Conservation (phyloP, 2,797 vertebrate genomes). For the Danionella dracula region DNA sequence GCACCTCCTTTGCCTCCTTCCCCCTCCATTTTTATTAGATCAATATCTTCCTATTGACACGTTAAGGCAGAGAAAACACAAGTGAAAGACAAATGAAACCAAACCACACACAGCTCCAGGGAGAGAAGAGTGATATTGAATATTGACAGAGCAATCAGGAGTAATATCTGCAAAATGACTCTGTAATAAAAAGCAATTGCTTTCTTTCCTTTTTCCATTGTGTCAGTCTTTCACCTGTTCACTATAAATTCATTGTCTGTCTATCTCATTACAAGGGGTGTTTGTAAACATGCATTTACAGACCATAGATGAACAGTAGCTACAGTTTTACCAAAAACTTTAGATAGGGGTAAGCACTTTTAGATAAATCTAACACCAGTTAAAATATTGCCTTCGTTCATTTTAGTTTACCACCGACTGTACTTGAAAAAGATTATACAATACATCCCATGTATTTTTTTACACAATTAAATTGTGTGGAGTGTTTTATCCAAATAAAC, state of each 20-base stretch:
- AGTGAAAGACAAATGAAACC: conserved; percentile 29
- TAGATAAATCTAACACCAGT: too few relatives aligned
- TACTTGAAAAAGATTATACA: too few relatives aligned
- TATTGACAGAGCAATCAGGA: conserved; percentile 48
- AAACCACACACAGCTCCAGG: conserved; percentile 9
- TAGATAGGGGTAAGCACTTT: too few relatives aligned
- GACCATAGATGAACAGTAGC: not conserved
- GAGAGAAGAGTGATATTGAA: conserved; percentile 36
- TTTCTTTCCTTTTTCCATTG: not conserved
- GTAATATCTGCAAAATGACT: conserved; percentile 19
- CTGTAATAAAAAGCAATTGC: conserved; percentile 4
- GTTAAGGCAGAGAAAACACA: conserved; percentile 22
- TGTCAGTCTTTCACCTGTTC: not conserved
- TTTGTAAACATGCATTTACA: not conserved
- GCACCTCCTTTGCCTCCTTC: conserved; percentile 37
- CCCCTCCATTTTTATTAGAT: conserved; percentile 51
- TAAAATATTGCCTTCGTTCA: too few relatives aligned
- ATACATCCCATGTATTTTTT: too few relatives aligned
- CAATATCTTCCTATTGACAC: conserved; percentile 60
- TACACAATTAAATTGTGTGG: too few relatives aligned
- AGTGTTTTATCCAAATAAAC: too few relatives aligned
- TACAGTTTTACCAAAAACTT: not conserved
- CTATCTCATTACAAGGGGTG: not conserved
- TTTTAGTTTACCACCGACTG: too few relatives aligned
- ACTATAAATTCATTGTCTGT: not conserved